Evolutionary conservation across 2,113 vertebrate species (phyloP), one percentile per base, ranked within the genome.

Genomic region (Mus musculus): DNA sequence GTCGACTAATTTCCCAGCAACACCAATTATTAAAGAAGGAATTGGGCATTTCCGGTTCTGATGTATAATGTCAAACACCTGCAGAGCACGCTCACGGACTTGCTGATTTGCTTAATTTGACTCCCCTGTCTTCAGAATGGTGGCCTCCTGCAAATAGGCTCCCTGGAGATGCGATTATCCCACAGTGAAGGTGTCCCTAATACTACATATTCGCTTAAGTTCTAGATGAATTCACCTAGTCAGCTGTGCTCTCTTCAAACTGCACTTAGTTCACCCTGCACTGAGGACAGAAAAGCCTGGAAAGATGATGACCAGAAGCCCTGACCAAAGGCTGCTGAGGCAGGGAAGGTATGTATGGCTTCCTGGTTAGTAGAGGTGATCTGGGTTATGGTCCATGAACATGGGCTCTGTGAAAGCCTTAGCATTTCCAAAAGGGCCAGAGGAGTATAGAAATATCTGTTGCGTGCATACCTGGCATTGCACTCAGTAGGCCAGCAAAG

Each of bases 1-100:
- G 30, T 87, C 69, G 73, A 82, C 75, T 93, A 85, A 94, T 93
- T 97, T 96, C 84, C 61, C 46, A 72, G 7, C 5, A 65, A 77
- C 28, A 72, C 54, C 52, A 54, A 88, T 96, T 71, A 86, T 75
- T 88, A 52, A 36, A 84, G 61, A 89, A 94, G 91, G 59, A 30
- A 69, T 92, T 93, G 39, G 24, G 52, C 39, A 91, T n/a, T 24
- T 28, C 84, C 30, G 89, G 22, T 89, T 87, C 20, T 89, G 77
- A 96, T 61, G 73, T 20, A 63, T 13, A 96, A 92, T 33, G 73
- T 36, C 14, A 67, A 46, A 89, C 77, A 13, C 30, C 65, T 76
- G 54, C 42, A 39, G 16, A 71, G 26, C 33, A 91, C 76, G 42
- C 33, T 67, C 71, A 24, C 30, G 76, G 54, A 71, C 26, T 90